Base-by-base conservation (phyloP, 1,140 invertebrate genomes). In the Hestina assimilis region DNA sequence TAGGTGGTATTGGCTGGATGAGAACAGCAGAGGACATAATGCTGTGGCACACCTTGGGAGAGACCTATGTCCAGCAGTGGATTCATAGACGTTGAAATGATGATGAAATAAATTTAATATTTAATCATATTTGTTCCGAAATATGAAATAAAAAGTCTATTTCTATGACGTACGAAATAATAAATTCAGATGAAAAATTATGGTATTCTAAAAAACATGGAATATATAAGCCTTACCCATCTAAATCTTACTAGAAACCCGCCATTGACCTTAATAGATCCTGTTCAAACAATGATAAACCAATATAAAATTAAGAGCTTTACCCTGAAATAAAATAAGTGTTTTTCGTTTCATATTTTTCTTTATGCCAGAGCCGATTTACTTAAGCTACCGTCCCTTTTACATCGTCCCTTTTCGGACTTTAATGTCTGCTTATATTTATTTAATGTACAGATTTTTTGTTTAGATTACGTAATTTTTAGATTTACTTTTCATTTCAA, bases 201-300 rank as follows among this genome's bases (percentile, higher is more conserved):
- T 7, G 23, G 28, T 29, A 11, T 46, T 42, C 29, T 17, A 26
- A n/a, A 47, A 23, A 15, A 40, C 33, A 50, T 50, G 51, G 17
- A 40, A 56, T 42, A 43, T 38, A 43, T 50, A 56, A 43, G 33
- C 53, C 17, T 7, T 51, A 63, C 43, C 50, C 41, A 29, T 52
- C 58, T 58, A 61, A 68, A 69, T 69, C 53, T 59, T 38, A 48
- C 47, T 43, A 62, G 57, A 64, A 52, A 28, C 29, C 51, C 24
- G 42, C 24, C 33, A 28, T 21, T 35, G 29, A 48, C 46, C 48
- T 57, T 59, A 46, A 55, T 56, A 45, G 48, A 40, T 63, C 52
- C 61, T 67, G 68, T 64, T 61, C 58, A 67, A 67, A 70, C 68
- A 64, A 33, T 43, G 64, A 66, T 70, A 70, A 59, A 59, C 35